A percentile compares a stretch with the other conserved stretches of the same genome.
These are phyloP conservation scores for Pleuronectes platessa DNA, from an alignment of 2,113 vertebrate genomes.

Conservation along the genomic window DNA sequence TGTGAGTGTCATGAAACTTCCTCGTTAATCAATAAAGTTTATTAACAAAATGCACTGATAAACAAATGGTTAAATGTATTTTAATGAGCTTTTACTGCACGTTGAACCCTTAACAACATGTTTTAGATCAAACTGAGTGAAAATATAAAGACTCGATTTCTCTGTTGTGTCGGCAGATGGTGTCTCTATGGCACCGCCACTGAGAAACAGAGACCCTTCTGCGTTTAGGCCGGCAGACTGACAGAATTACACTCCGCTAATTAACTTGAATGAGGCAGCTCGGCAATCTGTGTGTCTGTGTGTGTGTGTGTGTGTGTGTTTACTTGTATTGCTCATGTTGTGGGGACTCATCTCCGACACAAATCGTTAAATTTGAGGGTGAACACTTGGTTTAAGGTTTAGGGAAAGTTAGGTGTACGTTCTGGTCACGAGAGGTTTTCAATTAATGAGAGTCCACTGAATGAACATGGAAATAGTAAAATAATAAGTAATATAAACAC, in stretches of 20 bases:
- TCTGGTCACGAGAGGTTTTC: no score
- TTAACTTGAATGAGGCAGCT: conserved; percentile 37
- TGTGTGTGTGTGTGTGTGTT: background rate
- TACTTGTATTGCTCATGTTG: conserved; percentile 10
- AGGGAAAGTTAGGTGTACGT: no score
- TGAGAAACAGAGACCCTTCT: conserved; percentile 8
- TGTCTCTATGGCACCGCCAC: conserved; percentile 3
- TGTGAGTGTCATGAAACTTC: no score
- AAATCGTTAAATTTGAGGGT: no score
- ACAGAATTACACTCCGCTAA: background rate
- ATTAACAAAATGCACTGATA: no score
- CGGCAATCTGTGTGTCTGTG: background rate
- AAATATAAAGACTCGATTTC: conserved; percentile 22
- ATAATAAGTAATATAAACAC: background rate
- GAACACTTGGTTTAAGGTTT: no score
- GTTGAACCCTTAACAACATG: background rate
- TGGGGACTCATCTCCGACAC: background rate
- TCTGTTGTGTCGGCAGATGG: conserved; percentile 53
- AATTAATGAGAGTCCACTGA: no score
- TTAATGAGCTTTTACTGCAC: background rate
- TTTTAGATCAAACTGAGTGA: background rate
- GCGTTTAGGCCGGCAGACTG: background rate
- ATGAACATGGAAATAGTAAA: no score
- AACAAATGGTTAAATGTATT: background rate
- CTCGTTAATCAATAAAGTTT: no score